Evolutionary conservation across 2,797 vertebrate species (phyloP), one percentile per base, ranked within the genome.

Genomic region (Acridotheres tristis): DNA sequence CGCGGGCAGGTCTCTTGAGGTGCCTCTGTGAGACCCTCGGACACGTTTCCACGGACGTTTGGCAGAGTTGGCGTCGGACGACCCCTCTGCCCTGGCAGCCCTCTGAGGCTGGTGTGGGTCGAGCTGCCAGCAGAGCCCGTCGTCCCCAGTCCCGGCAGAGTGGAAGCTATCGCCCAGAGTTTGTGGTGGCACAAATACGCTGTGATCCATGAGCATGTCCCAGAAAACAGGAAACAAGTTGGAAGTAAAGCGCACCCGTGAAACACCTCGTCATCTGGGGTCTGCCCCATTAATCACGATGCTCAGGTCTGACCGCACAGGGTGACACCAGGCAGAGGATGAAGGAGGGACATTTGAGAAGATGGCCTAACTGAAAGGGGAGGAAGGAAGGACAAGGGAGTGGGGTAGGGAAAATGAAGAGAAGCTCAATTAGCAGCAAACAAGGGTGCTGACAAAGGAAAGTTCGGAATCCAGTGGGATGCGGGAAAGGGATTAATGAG

Each of bases 221-320:
- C 51, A 30, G 55, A 42, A 81, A 45, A 27, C 27, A 13, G 19
- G 32, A 38, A 58, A 20, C 34, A 25, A 81, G 48, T 48, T 10
- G n/a, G 25, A 72, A 88, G 40, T 78, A 18, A 61, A 91, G 34
- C 5, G 6, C 32, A 8, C 5, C 30, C 11, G 1, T 71, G 45
- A 51, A 68, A 27, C 21, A 11, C 7, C 12, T 55, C 9, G 1
- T 43, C 18, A 6, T 32, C 34, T 19, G 40, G 20, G 21, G 7
- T 19, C 26, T 83, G 5, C 27, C 23, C 17, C 18, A 0, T 32
- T 4, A 29, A 11, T 42, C 8, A 1, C 5, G 21, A 25, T 8
- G 40, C 61, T 36, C 15, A 5, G 32, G 30, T 51, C 42, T 38
- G 80, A 32, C 45, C 0, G 0, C 14, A 10, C 34, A 11, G 10